Conservation (phyloP, 2,113 vertebrate genomes). For the Caranx melampygus region DNA sequence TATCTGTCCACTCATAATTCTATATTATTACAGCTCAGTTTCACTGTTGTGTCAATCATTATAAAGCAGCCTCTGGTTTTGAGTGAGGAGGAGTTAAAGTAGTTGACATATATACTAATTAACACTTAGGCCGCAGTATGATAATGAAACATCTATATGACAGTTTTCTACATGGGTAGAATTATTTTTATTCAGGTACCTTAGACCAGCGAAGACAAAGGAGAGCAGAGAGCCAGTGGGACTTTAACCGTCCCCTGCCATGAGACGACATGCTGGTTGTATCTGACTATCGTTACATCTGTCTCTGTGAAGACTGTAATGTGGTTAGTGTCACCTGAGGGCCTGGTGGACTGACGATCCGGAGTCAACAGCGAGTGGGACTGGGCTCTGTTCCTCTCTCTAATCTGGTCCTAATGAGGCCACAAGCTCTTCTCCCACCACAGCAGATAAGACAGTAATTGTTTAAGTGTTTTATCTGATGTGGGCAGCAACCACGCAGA, state of each 20-base stretch:
- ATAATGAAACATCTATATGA: not conserved
- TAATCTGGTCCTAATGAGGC: slow-evolving; percentile 82
- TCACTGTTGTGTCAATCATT: no score
- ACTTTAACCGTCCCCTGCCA: slow-evolving; percentile 10
- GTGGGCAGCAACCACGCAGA: slow-evolving; percentile 55
- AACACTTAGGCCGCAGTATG: no score
- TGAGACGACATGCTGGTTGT: not conserved
- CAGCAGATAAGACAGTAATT: slow-evolving; percentile 83
- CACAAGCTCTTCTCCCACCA: slow-evolving; percentile 71
- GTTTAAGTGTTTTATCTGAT: slow-evolving; percentile 85
- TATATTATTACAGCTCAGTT: no score
- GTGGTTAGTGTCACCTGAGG: slow-evolving; percentile 67
- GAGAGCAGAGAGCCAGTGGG: not conserved
- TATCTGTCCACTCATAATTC: no score
- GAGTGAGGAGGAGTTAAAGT: no score
- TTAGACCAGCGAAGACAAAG: not conserved
- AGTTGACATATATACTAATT: no score
- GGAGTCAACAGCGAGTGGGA: slow-evolving; percentile 50
- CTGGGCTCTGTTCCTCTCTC: slow-evolving; percentile 57
- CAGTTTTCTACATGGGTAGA: not conserved
- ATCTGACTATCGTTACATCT: slow-evolving; percentile 36
- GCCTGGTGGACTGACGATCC: slow-evolving; percentile 54
- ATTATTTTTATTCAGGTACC: not conserved
- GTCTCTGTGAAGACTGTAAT: slow-evolving; percentile 56
- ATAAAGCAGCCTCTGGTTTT: no score